Evolutionary conservation across 2,888 invertebrate species (phyloP), one percentile per base, ranked within the genome.

Genomic region (Liodrosophila aerea): DNA sequence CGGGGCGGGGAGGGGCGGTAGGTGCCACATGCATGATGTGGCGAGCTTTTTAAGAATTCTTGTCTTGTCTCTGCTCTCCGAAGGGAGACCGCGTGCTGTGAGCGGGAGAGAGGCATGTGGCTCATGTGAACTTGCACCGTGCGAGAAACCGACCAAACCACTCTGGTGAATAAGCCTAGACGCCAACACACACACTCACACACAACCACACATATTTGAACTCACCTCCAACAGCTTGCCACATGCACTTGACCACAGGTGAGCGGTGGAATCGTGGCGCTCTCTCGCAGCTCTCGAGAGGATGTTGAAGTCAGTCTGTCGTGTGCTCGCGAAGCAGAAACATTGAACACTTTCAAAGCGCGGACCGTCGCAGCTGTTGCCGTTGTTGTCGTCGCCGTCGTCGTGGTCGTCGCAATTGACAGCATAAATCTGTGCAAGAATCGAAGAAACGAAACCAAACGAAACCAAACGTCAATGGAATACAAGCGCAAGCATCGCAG

Each of bases 261-360:
- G 77, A 84, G 85, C 64, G 53, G 11, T 16, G 34, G 37, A 39
- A 43, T 37, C n/a, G n/a, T 47, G 49, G 51, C 34, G 53, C 34
- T 41, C 37, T 52, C 57, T 52, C 36, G 40, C 37, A 37, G 60
- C 60, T 40, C 49, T 39, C 43, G 30, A 4, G 29, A 51, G 58
- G 73, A 45, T 46, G 47, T 56, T 43, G 7, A 4, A 13, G 50
- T 86, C 74, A 89, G 88, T 89, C 87, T 86, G 81, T 87, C 87
- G 89, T 87, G 87, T 86, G 86, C 85, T 88, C 87, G 86, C 87
- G 80, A 86, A 87, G 87, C 78, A 78, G 85, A 75, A 86, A 84
- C 86, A 85, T 86, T 87, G 78, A 77, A 74, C 71, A 73, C 62
- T 66, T 62, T 54, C 40, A 72, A 61, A 73, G 76, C 66, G 84